Conservation (phyloP, 2,888 invertebrate species). For the Tenthredo mesomela region DNA sequence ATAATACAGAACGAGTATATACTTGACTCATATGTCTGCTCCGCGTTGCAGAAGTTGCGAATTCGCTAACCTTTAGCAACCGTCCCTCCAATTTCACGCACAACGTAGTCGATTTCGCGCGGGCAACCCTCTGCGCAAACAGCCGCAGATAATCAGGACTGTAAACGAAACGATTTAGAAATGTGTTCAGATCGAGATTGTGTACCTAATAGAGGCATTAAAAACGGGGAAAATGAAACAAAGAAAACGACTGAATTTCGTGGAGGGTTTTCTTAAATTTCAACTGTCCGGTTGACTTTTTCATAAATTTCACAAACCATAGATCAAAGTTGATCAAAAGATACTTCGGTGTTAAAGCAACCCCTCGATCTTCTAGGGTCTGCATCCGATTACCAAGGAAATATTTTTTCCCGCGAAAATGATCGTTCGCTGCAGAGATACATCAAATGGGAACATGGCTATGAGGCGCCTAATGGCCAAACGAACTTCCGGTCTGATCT, state of each 20-base stretch:
- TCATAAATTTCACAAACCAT: not conserved
- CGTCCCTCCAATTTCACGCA: conserved; percentile 31
- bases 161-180: conserved; percentile 16
- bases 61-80: not conserved
- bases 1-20: not conserved
- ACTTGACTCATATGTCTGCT: not conserved
- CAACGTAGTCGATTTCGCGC: conserved; percentile 34
- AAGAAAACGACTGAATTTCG: not conserved
- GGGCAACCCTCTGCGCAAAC: conserved; percentile 28
- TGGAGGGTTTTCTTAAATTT: not conserved
- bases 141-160: not conserved
- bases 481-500: conserved; percentile 36
- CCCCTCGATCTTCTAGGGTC: not conserved
- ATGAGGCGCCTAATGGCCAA: conserved; percentile 34
- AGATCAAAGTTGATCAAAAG: conserved; percentile 11
- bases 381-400: conserved; percentile 29
- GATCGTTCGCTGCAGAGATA: conserved; percentile 11
- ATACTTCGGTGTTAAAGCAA: not conserved
- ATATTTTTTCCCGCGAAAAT: conserved; percentile 25
- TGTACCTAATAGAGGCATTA: not conserved
- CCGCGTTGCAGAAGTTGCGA: not conserved
- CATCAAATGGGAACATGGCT: not conserved
- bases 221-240: not conserved
- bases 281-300: not conserved
- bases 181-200: conserved; percentile 1